Evolutionary conservation across 1,140 invertebrate species (phyloP), one percentile per base, ranked within the genome.

Genomic region (Ericerus pela): DNA sequence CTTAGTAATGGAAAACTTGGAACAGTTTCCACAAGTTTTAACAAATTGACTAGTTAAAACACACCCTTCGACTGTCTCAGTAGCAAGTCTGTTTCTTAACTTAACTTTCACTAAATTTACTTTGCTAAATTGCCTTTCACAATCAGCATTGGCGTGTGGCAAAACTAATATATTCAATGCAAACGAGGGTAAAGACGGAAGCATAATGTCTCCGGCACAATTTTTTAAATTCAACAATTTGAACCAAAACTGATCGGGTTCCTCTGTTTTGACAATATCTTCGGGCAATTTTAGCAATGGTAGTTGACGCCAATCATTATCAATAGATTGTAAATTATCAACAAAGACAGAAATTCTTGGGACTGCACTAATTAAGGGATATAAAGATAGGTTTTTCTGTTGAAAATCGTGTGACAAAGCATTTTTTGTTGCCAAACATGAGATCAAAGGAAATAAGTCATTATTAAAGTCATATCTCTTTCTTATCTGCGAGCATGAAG

Each of bases 31-130:
- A 3, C 51, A n/a, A 52, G 27, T 29, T 30, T 54, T 38, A 4
- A 58, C 27, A 2, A 26, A 20, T 14, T 59, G 27, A 10, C 22
- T 33, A 12, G 41, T 12, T n/a, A 59, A 33, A 47, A 62, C 16
- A 2, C 47, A n/a, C 20, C 57, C 57, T 14, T 36, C 55, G 10
- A 61, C 18, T 6, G 59, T 56, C 1, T 22, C 24, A 2, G 57
- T 58, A 8, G 38, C 55, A 0, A 62, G 20, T 29, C 36, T 31
- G 16, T 62, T 62, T 28, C 59, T 24, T 16, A 22, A 18, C 43
- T 60, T 58, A 27, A 57, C 60, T 52, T 62, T 62, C 1, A 47
- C 22, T 6, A 43, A 41, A 54, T 62, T 62, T 6, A 62, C 37
- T 52, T 51, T 53, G 5, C 30, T 51, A 37, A 62, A 62, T 14